A percentile compares a stretch with the other conserved stretches of the same genome.
Evolutionary conservation across 2,113 vertebrate genomes (phyloP).

Genomic region (Periophthalmodon schlosseri): DNA sequence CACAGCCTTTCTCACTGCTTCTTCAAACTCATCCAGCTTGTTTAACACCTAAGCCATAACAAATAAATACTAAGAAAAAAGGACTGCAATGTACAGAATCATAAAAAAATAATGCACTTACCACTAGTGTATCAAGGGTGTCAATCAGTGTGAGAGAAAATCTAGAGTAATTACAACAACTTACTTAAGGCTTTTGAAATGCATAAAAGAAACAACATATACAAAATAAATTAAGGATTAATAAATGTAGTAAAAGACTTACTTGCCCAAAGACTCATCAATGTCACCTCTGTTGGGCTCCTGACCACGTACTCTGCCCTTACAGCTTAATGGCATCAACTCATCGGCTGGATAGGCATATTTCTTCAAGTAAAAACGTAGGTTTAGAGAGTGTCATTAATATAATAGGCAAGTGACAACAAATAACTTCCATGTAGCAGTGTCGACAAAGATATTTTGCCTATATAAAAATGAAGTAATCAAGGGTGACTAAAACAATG

Average conservation of each 20-base stretch:
- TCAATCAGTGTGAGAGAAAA: slow-evolving; percentile 83
- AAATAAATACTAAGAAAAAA: not conserved
- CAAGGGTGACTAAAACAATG: not conserved
- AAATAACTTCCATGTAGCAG: not conserved
- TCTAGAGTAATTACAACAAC: slow-evolving; percentile 46
- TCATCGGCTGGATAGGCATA: slow-evolving; percentile 83
- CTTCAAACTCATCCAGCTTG: slow-evolving; percentile 83
- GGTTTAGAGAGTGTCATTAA: not conserved
- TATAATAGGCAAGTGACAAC: not conserved
- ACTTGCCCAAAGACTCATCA: slow-evolving; percentile 82
- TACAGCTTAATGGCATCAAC: slow-evolving; percentile 84
- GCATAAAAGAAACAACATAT: not conserved
- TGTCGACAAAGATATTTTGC: not conserved
- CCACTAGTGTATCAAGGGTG: slow-evolving; percentile 81
- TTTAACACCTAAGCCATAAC: slow-evolving; percentile 73
- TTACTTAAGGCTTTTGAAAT: not conserved
- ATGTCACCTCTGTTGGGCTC: slow-evolving; percentile 83
- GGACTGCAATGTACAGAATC: not conserved
- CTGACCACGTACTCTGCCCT: slow-evolving; percentile 78
- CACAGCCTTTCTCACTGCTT: slow-evolving; percentile 75
- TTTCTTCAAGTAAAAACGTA: slow-evolving; percentile 65
- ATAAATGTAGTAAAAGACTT: slow-evolving; percentile 36
- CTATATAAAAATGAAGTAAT: not conserved
- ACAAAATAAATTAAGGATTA: not conserved
- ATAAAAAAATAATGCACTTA: slow-evolving; percentile 55